phyloP scores from a whole-genome alignment of 1,140 invertebrate species.

The Antheraea mylitta region DNA sequence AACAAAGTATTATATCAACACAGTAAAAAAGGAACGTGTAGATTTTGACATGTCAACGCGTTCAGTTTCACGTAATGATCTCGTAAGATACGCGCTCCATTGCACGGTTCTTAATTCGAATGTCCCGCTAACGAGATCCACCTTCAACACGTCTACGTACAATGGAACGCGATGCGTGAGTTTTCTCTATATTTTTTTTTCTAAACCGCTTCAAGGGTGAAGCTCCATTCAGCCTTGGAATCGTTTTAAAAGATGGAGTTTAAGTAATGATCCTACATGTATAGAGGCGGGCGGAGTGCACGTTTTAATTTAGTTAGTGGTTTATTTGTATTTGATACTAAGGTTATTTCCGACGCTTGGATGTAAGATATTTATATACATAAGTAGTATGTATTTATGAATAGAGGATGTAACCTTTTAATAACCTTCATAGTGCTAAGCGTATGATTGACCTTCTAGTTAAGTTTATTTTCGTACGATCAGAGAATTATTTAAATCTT shows the following conservation, averaged over 20 bases:
- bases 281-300: constrained; percentile 22
- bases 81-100: constrained; percentile 65
- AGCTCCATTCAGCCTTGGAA: constrained; percentile 55
- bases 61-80: constrained; percentile 57
- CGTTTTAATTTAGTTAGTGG: constrained; percentile 72
- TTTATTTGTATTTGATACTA: constrained; percentile 31
- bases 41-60: constrained; percentile 16
- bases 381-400: too few relatives aligned
- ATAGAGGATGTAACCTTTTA: too few relatives aligned
- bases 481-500: too few relatives aligned
- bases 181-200: constrained; percentile 56
- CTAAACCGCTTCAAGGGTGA: constrained; percentile 64
- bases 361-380: constrained; percentile 1
- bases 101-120: constrained; percentile 63
- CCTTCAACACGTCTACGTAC: constrained; percentile 58
- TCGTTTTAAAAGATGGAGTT: constrained; percentile 69
- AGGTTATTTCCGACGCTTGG: constrained; percentile 8
- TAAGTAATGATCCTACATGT: constrained; percentile 65
- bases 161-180: constrained; percentile 61
- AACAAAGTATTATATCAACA: too few relatives aligned
- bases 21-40: neutral
- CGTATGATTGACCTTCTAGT: too few relatives aligned
- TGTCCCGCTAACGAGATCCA: constrained; percentile 67
- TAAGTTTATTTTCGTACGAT: too few relatives aligned
- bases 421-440: too few relatives aligned